A percentile compares a stretch with the other conserved stretches of the same genome.
These are phyloP conservation scores for Borostomias antarcticus DNA, from an alignment of 2,797 vertebrate genomes.

Conservation along the genomic window DNA sequence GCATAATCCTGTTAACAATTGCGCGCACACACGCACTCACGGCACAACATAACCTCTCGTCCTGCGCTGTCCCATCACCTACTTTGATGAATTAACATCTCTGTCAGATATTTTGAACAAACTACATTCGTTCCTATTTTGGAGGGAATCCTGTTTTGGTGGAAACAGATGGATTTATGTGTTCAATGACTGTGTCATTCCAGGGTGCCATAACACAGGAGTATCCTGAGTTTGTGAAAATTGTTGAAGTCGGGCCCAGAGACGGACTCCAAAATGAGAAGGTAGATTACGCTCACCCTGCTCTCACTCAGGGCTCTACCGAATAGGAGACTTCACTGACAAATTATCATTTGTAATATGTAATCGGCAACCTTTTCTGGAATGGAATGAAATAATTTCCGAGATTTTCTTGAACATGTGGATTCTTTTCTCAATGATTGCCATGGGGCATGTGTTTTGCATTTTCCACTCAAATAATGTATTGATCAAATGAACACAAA, in stretches of 20 bases:
- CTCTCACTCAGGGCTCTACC: no score
- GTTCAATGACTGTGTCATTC: slow-evolving; percentile 41
- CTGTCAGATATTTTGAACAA: no score
- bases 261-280: slow-evolving; percentile 98
- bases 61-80: no score
- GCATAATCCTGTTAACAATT: no score
- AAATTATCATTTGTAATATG: no score
- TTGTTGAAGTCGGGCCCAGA: slow-evolving; percentile 95
- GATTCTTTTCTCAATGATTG: slow-evolving; percentile 51
- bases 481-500: slow-evolving; percentile 43
- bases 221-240: slow-evolving; percentile 88
- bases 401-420: slow-evolving; percentile 36
- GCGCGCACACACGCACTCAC: no score
- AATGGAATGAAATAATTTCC: background rate
- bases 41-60: no score
- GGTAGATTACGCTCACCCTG: slow-evolving; percentile 68
- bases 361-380: background rate
- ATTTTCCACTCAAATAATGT: slow-evolving; percentile 63
- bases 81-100: no score
- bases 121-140: no score
- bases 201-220: slow-evolving; percentile 75
- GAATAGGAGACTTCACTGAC: no score
- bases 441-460: slow-evolving; percentile 62
- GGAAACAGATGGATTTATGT: background rate
- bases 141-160: background rate